Base-by-base conservation (phyloP, 2,888 invertebrate species). In the Rhodophaea formosa region DNA sequence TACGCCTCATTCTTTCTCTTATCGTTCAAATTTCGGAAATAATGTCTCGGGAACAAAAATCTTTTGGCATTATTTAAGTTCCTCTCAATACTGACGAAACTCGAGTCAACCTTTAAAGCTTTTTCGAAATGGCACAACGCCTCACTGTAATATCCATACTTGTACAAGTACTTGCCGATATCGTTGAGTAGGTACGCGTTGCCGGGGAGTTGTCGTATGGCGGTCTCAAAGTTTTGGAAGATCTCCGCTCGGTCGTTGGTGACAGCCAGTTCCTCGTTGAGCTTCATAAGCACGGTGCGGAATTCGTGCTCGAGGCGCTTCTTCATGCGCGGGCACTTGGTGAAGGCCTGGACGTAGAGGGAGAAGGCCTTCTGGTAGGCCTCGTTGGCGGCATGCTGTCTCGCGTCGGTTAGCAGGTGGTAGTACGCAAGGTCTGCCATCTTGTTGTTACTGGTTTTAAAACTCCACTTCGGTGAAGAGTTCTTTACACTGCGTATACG, bases 101-200 rank as follows among this genome's bases (percentile, higher is more conserved):
- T 78, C 6, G 83, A 79, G 68, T 92, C 84, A 3, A 82, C 67
- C 56, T 73, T 69, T n/a, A 91, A 70, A 6, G 93, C 92, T 68
- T 81, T 84, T 56, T 86, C 75, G 60, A 93, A 92, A 67, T 91
- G 91, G 39, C 77, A 67, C 54, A 88, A 85, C 16, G 93, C 92
- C 73, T 89, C 87, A 58, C 82, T 77, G 14, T 83, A 72, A 65
- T 85, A 83, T 12, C 90, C 88, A 59, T 87, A 82, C 68, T 92
- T 92, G 71, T 62, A 81, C 7, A 62, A 42, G 51, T 65, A 58
- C 32, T 53, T 53, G 15, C 58, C 53, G 43, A 53, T 58, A 46
- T 58, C 58, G 53, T 53, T 47, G 8, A 56, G 17, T 15, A 56
- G 15, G 29, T 30, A 10, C 10, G 16, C 56, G 29, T 51, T 43